Percentiles rank a stretch among this genome's conserved stretches.
Conservation (phyloP, 1,140 invertebrate species). For the Drosophila tani region DNA sequence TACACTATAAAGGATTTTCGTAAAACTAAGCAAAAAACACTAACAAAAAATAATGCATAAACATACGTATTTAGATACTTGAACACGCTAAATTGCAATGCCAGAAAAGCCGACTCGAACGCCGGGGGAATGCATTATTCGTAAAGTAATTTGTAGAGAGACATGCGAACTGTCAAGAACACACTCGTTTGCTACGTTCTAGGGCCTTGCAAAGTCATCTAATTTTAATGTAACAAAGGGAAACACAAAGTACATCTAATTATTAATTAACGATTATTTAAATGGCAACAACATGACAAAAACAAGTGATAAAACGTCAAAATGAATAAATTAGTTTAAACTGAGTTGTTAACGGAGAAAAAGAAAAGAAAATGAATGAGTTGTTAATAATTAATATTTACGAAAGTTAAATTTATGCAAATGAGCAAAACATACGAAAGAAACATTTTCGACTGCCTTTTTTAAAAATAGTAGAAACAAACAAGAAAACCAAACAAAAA, state of each 20-base stretch:
- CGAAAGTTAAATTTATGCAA: slow-evolving; percentile 52
- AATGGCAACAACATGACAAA: slow-evolving; percentile 58
- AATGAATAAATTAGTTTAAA: slow-evolving; percentile 55
- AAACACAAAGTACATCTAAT: slow-evolving; percentile 80
- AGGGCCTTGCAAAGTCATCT: slow-evolving; percentile 68
- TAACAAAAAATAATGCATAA: slow-evolving; percentile 29
- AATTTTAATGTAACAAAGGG: slow-evolving; percentile 76
- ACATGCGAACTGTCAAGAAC: slow-evolving; percentile 24
- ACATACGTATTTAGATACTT: slow-evolving; percentile 34
- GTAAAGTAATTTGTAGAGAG: slow-evolving; percentile 44
- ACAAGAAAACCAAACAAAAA: slow-evolving; percentile 36
- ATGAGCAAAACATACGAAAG: slow-evolving; percentile 58
- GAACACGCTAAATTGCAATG: slow-evolving; percentile 45
- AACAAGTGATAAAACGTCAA: slow-evolving; percentile 67
- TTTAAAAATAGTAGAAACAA: slow-evolving; percentile 64
- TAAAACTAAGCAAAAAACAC: slow-evolving; percentile 84
- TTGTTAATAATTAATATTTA: slow-evolving; percentile 68
- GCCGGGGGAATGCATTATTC: slow-evolving; percentile 24
- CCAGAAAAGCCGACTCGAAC: slow-evolving; percentile 32
- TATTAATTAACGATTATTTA: slow-evolving; percentile 58
- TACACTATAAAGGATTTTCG: slow-evolving; percentile 93
- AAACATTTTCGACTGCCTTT: slow-evolving; percentile 81
- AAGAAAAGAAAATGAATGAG: slow-evolving; percentile 54
- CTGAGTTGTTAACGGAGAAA: slow-evolving; percentile 59
- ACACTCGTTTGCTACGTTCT: slow-evolving; percentile 61